Evolutionary conservation across 1,140 invertebrate genomes (phyloP).

Genomic region (Hylaeus volcanicus): DNA sequence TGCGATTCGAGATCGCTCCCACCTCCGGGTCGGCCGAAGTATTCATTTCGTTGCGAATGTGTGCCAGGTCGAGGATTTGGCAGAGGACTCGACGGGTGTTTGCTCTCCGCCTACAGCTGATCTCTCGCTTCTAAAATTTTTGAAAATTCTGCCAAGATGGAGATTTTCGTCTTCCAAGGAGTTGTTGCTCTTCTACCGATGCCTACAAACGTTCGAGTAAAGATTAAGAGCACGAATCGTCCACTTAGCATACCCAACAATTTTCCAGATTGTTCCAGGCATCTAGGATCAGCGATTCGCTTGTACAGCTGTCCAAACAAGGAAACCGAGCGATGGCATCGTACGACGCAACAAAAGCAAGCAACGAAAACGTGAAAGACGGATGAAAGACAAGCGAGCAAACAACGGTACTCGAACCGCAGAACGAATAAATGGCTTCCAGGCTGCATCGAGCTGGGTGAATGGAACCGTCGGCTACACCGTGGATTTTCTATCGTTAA

Average conservation of each 20-base stretch:
- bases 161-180: too few species aligned
- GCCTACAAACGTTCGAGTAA: background rate
- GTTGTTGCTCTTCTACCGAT: too few species aligned
- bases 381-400: background rate
- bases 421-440: background rate
- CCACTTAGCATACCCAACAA: background rate
- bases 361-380: background rate
- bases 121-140: too few species aligned
- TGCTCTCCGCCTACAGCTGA: background rate
- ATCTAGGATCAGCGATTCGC: background rate
- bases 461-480: background rate
- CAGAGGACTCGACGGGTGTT: background rate
- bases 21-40: background rate
- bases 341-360: background rate
- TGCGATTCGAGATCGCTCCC: background rate
- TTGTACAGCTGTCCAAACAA: background rate
- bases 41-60: slow-evolving; percentile 3
- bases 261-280: background rate
- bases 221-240: background rate
- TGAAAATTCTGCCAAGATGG: too few species aligned
- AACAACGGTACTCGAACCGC: too few species aligned
- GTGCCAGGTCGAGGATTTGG: background rate
- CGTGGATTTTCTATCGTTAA: slow-evolving; percentile 1
- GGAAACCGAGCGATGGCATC: background rate
- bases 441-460: background rate